These are phyloP conservation scores for Vidua chalybeata DNA, from an alignment of 2,113 vertebrate species.

Conservation along the genomic window DNA sequence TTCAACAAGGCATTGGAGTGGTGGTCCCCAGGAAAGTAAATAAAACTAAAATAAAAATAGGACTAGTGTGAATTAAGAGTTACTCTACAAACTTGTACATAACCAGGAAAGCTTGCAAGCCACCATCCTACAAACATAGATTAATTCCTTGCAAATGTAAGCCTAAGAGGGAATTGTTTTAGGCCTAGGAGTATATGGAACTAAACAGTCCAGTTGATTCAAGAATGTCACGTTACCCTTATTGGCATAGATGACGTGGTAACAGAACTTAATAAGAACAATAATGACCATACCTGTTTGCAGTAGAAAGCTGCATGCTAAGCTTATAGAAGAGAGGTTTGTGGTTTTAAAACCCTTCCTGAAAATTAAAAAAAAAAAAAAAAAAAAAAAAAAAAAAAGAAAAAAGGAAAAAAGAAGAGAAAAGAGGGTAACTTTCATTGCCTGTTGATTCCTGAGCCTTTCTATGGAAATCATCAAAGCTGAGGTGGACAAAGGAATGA, in stretches of 20 bases:
- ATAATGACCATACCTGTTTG: neutral
- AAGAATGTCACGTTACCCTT: neutral
- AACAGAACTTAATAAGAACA: neutral
- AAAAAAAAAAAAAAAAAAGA: neutral
- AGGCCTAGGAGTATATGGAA: neutral
- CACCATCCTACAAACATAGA: neutral
- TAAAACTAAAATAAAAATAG: neutral
- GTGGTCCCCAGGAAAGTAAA: neutral
- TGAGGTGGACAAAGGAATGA: neutral
- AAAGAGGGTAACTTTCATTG: neutral
- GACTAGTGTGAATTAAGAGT: neutral
- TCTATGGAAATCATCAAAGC: neutral
- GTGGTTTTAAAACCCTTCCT: neutral
- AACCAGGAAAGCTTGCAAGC: neutral
- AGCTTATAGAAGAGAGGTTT: neutral
- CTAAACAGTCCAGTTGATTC: neutral
- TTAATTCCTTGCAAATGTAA: neutral
- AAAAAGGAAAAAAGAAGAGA: neutral
- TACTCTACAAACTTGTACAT: neutral
- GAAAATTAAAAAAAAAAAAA: neutral
- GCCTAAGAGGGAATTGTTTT: neutral
- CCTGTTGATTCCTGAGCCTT: neutral
- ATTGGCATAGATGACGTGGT: neutral
- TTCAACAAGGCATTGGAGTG: neutral
- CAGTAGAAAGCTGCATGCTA: neutral